Percentiles rank a stretch among this genome's conserved stretches.
Evolutionary conservation across 1,140 invertebrate genomes (phyloP).

Genomic region (Leptinotarsa undecemlineata): DNA sequence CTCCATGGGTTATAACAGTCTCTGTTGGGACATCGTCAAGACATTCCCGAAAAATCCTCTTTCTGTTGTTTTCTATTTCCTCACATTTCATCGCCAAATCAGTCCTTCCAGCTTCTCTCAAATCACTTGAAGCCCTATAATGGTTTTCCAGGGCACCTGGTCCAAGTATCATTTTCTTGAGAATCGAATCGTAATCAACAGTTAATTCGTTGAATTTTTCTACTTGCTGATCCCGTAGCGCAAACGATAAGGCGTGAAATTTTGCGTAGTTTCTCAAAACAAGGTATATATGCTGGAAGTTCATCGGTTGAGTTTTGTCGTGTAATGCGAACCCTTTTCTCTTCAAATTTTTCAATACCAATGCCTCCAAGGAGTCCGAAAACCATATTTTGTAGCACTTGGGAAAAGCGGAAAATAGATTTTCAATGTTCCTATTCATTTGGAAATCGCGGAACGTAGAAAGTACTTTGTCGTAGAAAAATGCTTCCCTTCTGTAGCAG

Average conservation of each 20-base stretch:
- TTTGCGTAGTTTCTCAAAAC: constrained; percentile 59
- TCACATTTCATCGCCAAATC: constrained; percentile 14
- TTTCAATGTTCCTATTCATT: constrained; percentile 16
- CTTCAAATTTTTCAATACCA: constrained; percentile 61
- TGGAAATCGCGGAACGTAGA: constrained; percentile 19
- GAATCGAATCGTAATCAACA: not conserved
- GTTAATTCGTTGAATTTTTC: constrained; percentile 30
- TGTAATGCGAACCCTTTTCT: constrained; percentile 54
- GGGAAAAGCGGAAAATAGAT: constrained; percentile 48
- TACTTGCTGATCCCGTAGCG: constrained; percentile 54
- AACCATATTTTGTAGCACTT: constrained; percentile 52
- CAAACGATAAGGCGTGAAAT: constrained; percentile 60
- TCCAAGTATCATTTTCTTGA: not conserved
- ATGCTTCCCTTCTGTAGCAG: constrained; percentile 8
- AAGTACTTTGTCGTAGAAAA: constrained; percentile 17
- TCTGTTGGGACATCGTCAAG: not conserved
- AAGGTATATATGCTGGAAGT: constrained; percentile 52
- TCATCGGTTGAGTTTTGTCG: constrained; percentile 54
- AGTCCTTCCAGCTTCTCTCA: not conserved
- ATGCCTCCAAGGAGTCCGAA: constrained; percentile 56
- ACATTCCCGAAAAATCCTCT: not conserved
- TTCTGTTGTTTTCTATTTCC: not conserved
- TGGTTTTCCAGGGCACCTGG: not conserved
- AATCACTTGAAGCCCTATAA: not conserved
- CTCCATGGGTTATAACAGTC: constrained; percentile 2